A percentile compares a stretch with the other conserved stretches of the same genome.
phyloP scores from a whole-genome alignment of 2,113 vertebrate species.

The Leucopsar rothschildi region DNA sequence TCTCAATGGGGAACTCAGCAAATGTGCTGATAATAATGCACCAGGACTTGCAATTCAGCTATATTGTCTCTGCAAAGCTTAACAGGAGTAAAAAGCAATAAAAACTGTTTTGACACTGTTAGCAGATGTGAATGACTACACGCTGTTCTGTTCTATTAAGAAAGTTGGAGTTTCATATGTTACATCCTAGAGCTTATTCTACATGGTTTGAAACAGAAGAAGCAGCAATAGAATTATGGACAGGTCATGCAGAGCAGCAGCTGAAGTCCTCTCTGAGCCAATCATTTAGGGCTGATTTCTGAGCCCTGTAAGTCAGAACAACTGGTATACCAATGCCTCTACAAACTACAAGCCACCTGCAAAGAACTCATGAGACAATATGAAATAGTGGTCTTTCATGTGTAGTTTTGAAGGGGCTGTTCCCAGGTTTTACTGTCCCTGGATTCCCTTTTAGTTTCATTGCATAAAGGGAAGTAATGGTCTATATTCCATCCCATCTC shows the following conservation, averaged over 20 bases:
- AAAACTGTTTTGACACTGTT: not conserved
- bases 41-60: not conserved
- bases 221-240: not conserved
- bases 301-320: not conserved
- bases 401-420: not conserved
- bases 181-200: not conserved
- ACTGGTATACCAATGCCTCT: not conserved
- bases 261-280: not conserved
- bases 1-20: not conserved
- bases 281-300: not conserved
- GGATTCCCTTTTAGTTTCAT: not conserved
- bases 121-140: not conserved
- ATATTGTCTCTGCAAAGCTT: not conserved
- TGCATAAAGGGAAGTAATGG: not conserved
- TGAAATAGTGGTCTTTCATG: accelerated
- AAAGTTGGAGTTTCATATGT: not conserved
- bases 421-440: not conserved
- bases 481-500: not conserved
- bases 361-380: not conserved
- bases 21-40: not conserved
- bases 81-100: slow-evolving; percentile 6
- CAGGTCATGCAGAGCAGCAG: not conserved
- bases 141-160: not conserved
- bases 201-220: not conserved
- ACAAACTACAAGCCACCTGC: not conserved